phyloP scores from a whole-genome alignment of 2,797 vertebrate genomes.

The Pantherophis alleghaniensis region DNA sequence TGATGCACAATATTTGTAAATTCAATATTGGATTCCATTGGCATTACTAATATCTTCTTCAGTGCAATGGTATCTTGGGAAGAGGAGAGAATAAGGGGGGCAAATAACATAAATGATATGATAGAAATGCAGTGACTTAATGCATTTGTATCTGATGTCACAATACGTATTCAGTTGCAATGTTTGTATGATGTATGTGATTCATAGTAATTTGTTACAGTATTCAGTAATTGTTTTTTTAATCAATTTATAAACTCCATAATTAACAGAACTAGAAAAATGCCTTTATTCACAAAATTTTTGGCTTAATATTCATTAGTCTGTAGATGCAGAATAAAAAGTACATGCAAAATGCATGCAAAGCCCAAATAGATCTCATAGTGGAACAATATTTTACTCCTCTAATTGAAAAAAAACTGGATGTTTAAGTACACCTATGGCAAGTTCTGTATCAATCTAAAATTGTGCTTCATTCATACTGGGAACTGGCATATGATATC shows the following conservation, averaged over 20 bases:
- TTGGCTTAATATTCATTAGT: not conserved
- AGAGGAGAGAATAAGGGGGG: not conserved
- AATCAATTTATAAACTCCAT: not conserved
- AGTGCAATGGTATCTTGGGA: not conserved
- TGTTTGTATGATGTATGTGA: not conserved
- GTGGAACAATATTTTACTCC: not conserved
- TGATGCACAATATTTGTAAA: not conserved
- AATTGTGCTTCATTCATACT: not conserved
- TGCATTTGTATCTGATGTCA: not conserved
- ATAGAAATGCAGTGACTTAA: not conserved
- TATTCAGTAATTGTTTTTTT: not conserved
- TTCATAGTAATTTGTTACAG: not conserved
- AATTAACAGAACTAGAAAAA: not conserved
- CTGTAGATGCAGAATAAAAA: not conserved
- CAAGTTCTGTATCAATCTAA: not conserved
- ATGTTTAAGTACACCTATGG: not conserved
- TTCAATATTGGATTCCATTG: not conserved
- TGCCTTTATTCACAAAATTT: not conserved
- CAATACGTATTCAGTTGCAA: not conserved
- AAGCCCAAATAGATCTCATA: not conserved
- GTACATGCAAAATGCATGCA: not conserved
- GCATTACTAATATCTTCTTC: not conserved
- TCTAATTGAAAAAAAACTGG: not conserved
- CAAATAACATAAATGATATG: not conserved
- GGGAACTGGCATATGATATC: conserved; percentile 35